Evolutionary conservation across 2,797 vertebrate genomes (phyloP).

Genomic region (Malacoraja senta): DNA sequence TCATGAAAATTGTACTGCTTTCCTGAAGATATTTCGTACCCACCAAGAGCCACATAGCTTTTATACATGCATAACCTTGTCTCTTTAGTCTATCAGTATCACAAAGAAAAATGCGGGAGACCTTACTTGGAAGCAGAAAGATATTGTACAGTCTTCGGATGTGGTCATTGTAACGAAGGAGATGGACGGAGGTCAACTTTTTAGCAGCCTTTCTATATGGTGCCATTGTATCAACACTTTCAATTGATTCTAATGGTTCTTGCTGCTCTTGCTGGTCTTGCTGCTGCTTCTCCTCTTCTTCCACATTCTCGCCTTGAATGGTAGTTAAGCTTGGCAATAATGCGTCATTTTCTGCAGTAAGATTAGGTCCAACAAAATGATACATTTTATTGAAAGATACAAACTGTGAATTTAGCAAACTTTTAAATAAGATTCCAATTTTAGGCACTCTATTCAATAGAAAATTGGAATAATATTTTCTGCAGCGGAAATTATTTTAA

Average conservation of each 20-base stretch:
- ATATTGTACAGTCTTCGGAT: constrained; percentile 60
- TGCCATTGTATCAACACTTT: constrained; percentile 5
- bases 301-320: constrained; percentile 40
- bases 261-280: constrained; percentile 32
- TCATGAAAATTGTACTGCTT: background rate
- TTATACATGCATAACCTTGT: background rate
- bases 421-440: background rate
- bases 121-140: constrained; percentile 56
- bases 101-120: background rate
- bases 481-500: background rate
- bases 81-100: background rate
- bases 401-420: background rate
- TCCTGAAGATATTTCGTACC: too few relatives aligned
- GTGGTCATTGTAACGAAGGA: constrained; percentile 63
- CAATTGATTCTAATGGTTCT: constrained; percentile 10
- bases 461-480: background rate
- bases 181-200: constrained; percentile 61
- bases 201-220: constrained; percentile 39
- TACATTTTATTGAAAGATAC: background rate
- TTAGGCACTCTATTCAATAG: background rate
- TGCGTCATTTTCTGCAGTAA: constrained; percentile 4
- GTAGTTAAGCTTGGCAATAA: background rate
- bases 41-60: background rate
- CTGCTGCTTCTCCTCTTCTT: constrained; percentile 32
- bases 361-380: background rate